Base-by-base conservation (phyloP, 2,797 vertebrate species). In the Natrix natrix region DNA sequence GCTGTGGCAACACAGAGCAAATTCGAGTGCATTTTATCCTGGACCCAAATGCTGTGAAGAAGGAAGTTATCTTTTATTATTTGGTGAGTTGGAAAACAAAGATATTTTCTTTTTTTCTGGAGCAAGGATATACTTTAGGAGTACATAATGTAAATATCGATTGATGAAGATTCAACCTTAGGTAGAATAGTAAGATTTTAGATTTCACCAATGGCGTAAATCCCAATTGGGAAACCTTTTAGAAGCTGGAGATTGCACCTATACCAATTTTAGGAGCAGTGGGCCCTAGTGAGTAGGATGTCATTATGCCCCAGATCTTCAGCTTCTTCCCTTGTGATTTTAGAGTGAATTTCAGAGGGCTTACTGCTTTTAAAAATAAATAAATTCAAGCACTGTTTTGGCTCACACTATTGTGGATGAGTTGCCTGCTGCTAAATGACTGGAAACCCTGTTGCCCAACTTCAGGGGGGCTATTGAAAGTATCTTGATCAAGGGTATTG, bases 61-160 rank as follows among this genome's bases (percentile, higher is more conserved):
- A 95, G 87, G 96, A 97, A 87, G 83, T 98, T 0, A 0, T 24
- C 87, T 97, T 98, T 94, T 96, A 97, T 91, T 97, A 97, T 43
- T 88, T 98, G 97, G 98, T 98, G 91, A 97, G 97, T 86, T 83
- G 8, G 37, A 83, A 48, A 43, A 22, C 8, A 83, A 48, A 43
- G 4, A 22, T 22, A 11, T 83, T 63, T 63, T 48, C 74, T 83
- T 83, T 83, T 59, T 83, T 83, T 83, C 8, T 48, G 74, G 4
- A 22, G 37, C 22, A 7, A 22, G 74, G 74, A 83, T 83, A 48
- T 43, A 83, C 37, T 83, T 48, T 48, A 83, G 37, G 37, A 37
- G 32, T 78, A 78, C 3, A 78, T 43, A 78, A 78, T 5, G 37
- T 22, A 17, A 78, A 83, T 10, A 48, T 48, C 43, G 32, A 11